phyloP scores from a whole-genome alignment of 2,113 vertebrate genomes.

The Apus apus region DNA sequence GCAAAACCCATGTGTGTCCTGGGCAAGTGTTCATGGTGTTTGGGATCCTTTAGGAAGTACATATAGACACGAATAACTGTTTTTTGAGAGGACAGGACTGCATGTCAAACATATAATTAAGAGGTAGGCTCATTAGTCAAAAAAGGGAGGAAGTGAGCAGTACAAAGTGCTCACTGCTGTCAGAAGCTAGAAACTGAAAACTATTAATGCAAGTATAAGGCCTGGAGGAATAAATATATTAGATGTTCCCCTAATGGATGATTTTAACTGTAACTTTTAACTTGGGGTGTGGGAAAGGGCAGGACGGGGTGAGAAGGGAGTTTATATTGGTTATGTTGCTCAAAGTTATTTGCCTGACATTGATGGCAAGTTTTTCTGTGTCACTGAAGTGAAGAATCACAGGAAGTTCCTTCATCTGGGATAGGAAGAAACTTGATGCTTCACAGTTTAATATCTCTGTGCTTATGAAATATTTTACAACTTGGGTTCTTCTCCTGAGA shows the following conservation, averaged over 20 bases:
- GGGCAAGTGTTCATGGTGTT: neutral
- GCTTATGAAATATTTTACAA: neutral
- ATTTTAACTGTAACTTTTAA: neutral
- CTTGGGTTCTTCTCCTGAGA: neutral
- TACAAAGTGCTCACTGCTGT: neutral
- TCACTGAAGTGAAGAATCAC: neutral
- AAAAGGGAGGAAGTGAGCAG: neutral
- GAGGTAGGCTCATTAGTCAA: neutral
- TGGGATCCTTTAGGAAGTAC: neutral
- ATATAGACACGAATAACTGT: neutral
- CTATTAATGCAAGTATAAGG: neutral
- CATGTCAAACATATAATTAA: neutral
- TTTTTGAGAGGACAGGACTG: neutral
- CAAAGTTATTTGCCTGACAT: neutral
- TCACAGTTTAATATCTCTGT: neutral
- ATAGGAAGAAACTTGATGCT: neutral
- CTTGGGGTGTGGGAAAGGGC: neutral
- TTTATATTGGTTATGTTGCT: neutral
- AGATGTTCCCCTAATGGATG: neutral
- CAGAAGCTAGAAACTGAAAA: neutral
- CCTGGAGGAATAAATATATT: neutral
- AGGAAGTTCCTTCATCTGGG: neutral
- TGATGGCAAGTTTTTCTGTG: neutral
- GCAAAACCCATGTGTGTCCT: neutral
- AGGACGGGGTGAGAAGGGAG: neutral